These are phyloP conservation scores for Scaptomyza tumidula DNA, from an alignment of 2,888 invertebrate genomes.

Conservation along the genomic window DNA sequence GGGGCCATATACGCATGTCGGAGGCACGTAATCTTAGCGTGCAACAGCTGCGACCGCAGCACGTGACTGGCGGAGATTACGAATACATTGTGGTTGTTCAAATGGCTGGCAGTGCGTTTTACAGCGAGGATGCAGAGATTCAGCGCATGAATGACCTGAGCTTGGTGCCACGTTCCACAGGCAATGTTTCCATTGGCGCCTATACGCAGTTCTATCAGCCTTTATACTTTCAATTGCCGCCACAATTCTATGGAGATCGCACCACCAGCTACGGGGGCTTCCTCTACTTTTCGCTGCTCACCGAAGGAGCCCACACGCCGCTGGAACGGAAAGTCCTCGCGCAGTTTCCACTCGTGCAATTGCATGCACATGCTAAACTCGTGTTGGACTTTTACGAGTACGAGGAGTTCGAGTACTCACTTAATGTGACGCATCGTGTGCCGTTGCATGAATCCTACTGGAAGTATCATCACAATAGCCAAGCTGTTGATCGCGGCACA, in stretches of 20 bases:
- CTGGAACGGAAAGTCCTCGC: constrained; percentile 86
- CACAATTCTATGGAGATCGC: constrained; percentile 93
- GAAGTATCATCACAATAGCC: constrained; percentile 85
- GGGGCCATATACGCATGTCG: constrained; percentile 91
- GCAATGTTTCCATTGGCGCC: constrained; percentile 84
- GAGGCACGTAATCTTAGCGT: constrained; percentile 85
- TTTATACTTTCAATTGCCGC: constrained; percentile 87
- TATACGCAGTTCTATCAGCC: constrained; percentile 82
- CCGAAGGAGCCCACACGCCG: constrained; percentile 87
- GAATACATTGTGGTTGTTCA: constrained; percentile 84
- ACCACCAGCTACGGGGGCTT: constrained; percentile 96
- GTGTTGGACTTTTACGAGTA: constrained; percentile 90
- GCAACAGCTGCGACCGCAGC: constrained; percentile 79
- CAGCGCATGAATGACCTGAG: constrained; percentile 87
- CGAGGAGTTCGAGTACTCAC: constrained; percentile 82
- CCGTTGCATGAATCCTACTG: constrained; percentile 92
- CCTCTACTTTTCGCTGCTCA: constrained; percentile 90
- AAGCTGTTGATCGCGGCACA: constrained; percentile 89
- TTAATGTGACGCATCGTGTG: constrained; percentile 86
- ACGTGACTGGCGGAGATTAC: constrained; percentile 79
- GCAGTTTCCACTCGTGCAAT: constrained; percentile 91
- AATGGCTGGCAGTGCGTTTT: constrained; percentile 79
- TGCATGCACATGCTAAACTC: constrained; percentile 90
- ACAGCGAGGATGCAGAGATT: constrained; percentile 85
- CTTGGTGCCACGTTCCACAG: constrained; percentile 87